Conservation (phyloP, 2,113 vertebrate genomes). For the Percina caprodes region DNA sequence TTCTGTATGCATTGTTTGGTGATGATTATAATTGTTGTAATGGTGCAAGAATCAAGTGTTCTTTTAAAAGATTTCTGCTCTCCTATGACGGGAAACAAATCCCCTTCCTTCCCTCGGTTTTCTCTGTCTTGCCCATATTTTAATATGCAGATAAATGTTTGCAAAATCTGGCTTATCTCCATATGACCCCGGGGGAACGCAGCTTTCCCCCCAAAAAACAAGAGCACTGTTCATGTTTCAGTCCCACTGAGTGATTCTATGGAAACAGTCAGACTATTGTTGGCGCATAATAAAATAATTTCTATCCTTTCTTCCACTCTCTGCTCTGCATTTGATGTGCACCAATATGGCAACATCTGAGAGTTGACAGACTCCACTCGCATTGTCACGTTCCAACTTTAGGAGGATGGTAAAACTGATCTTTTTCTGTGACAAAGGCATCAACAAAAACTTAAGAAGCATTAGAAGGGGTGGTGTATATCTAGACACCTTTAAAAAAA, state of each 20-base stretch:
- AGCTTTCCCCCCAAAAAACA: slow-evolving; percentile 60
- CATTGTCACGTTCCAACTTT: slow-evolving; percentile 42
- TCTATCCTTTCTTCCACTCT: slow-evolving; percentile 53
- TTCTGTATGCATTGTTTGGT: neutral
- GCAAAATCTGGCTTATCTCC: slow-evolving; percentile 71
- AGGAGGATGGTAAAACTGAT: slow-evolving; percentile 43
- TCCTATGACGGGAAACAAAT: slow-evolving; percentile 24
- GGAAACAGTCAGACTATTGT: slow-evolving; percentile 68
- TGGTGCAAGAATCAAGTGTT: neutral
- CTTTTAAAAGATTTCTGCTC: neutral
- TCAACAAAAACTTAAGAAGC: slow-evolving; percentile 36
- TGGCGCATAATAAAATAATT: slow-evolving; percentile 73
- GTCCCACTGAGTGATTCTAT: slow-evolving; percentile 50
- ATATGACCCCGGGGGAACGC: slow-evolving; percentile 68
- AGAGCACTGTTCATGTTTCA: slow-evolving; percentile 60
- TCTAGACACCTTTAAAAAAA: slow-evolving; percentile 14
- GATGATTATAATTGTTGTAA: neutral
- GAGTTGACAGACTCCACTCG: slow-evolving; percentile 45
- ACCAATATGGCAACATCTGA: slow-evolving; percentile 49
- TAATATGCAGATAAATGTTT: slow-evolving; percentile 77
- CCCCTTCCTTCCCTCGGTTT: slow-evolving; percentile 20
- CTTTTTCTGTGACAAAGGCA: slow-evolving; percentile 48
- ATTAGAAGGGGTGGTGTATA: neutral
- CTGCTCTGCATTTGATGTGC: slow-evolving; percentile 55
- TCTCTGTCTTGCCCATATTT: slow-evolving; percentile 50